phyloP scores from a whole-genome alignment of 2,797 vertebrate genomes.

The Oreochromis grahami region DNA sequence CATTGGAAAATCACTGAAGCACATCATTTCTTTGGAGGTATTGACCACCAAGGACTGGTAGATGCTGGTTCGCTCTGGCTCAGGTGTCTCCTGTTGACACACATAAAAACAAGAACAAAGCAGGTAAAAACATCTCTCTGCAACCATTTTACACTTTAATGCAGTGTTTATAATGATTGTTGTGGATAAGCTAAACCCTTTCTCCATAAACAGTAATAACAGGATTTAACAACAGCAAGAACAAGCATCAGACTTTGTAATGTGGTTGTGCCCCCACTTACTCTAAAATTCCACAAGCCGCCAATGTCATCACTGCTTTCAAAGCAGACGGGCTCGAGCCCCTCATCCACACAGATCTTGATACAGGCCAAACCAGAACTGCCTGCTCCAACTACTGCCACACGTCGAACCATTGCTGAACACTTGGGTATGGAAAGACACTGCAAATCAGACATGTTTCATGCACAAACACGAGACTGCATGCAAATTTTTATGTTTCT shows the following conservation, averaged over 20 bases:
- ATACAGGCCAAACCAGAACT: slow-evolving; percentile 79
- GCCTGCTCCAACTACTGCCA: slow-evolving; percentile 84
- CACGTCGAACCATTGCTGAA: slow-evolving; percentile 57
- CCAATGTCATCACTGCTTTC: slow-evolving; percentile 85
- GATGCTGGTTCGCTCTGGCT: slow-evolving; percentile 77
- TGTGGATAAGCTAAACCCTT: not conserved
- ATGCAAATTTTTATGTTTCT: not conserved
- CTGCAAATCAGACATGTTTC: not conserved
- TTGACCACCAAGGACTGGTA: slow-evolving; percentile 87
- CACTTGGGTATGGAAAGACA: not conserved
- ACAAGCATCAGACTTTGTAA: not conserved
- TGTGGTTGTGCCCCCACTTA: slow-evolving; percentile 52
- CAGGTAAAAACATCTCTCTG: not conserved
- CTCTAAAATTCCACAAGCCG: slow-evolving; percentile 88
- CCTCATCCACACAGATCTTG: slow-evolving; percentile 85
- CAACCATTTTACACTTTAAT: not conserved
- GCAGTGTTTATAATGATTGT: not conserved
- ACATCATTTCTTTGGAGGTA: slow-evolving; percentile 95
- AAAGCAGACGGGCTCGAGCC: slow-evolving; percentile 84
- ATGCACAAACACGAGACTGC: not conserved
- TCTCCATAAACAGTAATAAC: not conserved
- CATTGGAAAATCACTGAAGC: slow-evolving; percentile 90
- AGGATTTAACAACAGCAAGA: not conserved
- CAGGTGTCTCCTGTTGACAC: slow-evolving; percentile 71
- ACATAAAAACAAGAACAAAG: not conserved